phyloP scores from a whole-genome alignment of 2,888 invertebrate species.

The Craniophora ligustri region DNA sequence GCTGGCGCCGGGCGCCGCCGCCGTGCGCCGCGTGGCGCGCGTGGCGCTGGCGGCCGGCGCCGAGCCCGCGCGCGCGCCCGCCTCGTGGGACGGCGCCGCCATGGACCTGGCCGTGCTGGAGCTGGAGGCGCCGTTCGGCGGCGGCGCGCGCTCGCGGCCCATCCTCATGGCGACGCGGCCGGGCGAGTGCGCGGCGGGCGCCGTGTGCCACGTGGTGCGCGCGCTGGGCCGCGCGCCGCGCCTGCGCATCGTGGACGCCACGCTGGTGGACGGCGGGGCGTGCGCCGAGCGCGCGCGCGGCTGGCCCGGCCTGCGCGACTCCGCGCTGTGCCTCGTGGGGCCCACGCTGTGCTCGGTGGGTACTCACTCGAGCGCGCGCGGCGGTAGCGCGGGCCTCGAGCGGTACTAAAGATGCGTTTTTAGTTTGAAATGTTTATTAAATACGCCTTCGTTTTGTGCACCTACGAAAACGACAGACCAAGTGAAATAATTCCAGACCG shows the following conservation, averaged over 20 bases:
- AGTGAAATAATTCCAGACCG: too few species aligned
- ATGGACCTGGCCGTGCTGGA: slow-evolving; percentile 72
- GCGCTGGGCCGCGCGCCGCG: slow-evolving; percentile 49
- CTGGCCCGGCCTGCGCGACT: slow-evolving; percentile 61
- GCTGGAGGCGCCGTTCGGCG: slow-evolving; percentile 70
- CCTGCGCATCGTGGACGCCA: slow-evolving; percentile 59
- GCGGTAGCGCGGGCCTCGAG: background rate
- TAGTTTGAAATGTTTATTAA: too few species aligned
- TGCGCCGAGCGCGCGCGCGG: slow-evolving; percentile 61
- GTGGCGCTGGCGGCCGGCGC: slow-evolving; percentile 47
- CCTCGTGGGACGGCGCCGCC: slow-evolving; percentile 38
- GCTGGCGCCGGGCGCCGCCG: slow-evolving; percentile 54
- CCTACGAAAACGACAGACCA: too few species aligned
- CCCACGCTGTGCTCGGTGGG: slow-evolving; percentile 68
- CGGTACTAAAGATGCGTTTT: too few species aligned
- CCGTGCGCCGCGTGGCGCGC: slow-evolving; percentile 48
- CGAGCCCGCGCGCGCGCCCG: slow-evolving; percentile 18
- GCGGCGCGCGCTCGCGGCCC: slow-evolving; percentile 64
- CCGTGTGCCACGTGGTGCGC: slow-evolving; percentile 66
- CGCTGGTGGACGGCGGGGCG: slow-evolving; percentile 40
- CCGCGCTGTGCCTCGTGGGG: slow-evolving; percentile 69
- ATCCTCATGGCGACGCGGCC: slow-evolving; percentile 68
- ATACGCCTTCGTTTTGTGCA: too few species aligned
- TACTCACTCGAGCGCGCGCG: background rate
- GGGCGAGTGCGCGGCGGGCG: slow-evolving; percentile 59